Base-by-base conservation (phyloP, 1,140 invertebrate genomes). In the Hylaeus anthracinus region DNA sequence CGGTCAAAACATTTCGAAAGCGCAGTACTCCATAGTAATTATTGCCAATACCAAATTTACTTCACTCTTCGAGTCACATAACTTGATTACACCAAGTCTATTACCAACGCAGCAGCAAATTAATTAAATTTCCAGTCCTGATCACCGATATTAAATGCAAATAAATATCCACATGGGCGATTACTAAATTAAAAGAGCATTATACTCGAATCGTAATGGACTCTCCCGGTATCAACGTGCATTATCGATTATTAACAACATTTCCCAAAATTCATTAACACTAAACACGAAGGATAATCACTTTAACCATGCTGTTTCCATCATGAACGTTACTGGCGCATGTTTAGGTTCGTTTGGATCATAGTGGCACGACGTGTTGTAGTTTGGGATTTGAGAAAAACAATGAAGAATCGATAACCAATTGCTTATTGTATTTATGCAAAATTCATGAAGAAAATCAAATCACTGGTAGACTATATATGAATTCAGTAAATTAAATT, bases 101-200 rank as follows among this genome's bases (percentile, higher is more conserved):
- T 64, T 73, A 73, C 63, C 43, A 55, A 14, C 39, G 15, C 72
- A 10, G 45, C 56, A 60, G 43, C 45, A 53, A 73, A 73, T 73
- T 63, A 64, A 75, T 75, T 53, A 75, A 75, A 75, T 65, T 75
- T 41, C 37, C 72, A 39, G 45, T 64, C 39, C 5, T 60, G 60
- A 73, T 64, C 43, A 63, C 60, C 61, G 39, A 65, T 48, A 75
- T 53, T 75, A 43, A 65, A 75, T 65, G 10, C 48, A 43, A 64
- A 64, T 75, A 75, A 73, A 61, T 61, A 61, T 10, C 41, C 14
- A 37, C 43, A 26, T 41, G 5, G 26, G 39, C 12, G 60, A 39
- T 51, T 37, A 51, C 9, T 64, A 26, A 64, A 73, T 73, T 73
- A 64, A 73, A 73, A 64, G 58, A 14, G 61, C 48, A 53, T 65